Evolutionary conservation across 2,888 invertebrate genomes (phyloP).

Genomic region (Aelia acuminata): DNA sequence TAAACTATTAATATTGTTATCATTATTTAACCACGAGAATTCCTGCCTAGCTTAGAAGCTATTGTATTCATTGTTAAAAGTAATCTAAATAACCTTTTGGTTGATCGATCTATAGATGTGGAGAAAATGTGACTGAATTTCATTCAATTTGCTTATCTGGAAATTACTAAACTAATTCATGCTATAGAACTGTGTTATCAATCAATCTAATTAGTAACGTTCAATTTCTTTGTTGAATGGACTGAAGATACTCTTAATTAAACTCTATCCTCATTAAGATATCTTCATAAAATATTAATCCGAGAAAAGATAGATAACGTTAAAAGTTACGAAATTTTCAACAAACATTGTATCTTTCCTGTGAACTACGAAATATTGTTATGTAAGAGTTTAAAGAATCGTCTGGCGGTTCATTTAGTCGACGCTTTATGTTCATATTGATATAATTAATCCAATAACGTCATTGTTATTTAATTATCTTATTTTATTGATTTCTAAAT

Average conservation of each 20-base stretch:
- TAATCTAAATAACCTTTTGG: not conserved
- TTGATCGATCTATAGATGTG: not conserved
- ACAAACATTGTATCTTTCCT: no score
- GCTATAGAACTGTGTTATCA: not conserved
- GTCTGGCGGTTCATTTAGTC: no score
- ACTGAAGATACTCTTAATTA: no score
- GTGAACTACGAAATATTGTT: no score
- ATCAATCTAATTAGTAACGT: not conserved
- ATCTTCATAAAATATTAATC: not conserved
- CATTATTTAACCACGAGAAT: not conserved
- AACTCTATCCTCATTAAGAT: not conserved
- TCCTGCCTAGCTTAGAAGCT: not conserved
- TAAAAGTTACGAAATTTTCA: not conserved
- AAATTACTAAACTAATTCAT: not conserved
- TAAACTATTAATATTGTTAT: not conserved
- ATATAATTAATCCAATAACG: no score
- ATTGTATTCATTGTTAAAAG: no score
- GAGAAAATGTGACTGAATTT: not conserved
- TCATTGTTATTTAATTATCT: no score
- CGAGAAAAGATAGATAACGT: not conserved
- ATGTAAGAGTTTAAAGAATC: no score
- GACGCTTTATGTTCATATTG: no score
- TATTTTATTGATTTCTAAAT: no score
- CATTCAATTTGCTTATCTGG: not conserved
- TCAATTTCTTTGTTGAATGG: slow-evolving; percentile 5